A percentile compares a stretch with the other conserved stretches of the same genome.
These are phyloP conservation scores for Halichoerus grypus DNA, from an alignment of 2,113 vertebrate species.

Conservation along the genomic window DNA sequence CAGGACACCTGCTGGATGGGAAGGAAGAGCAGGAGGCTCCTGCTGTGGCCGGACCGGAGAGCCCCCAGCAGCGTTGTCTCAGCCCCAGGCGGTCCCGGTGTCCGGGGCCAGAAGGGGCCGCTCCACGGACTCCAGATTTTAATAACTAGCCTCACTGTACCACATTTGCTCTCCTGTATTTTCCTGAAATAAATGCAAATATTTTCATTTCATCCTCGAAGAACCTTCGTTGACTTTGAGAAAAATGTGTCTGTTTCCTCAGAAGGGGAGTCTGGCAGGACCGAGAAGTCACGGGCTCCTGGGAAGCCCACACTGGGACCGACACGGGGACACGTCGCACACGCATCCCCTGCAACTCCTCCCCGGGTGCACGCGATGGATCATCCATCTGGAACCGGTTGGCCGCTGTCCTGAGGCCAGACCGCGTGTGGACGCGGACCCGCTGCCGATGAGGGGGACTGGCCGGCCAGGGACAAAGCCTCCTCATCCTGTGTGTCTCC, in stretches of 20 bases:
- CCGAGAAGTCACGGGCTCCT: constrained; percentile 22
- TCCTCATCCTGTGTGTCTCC: neutral
- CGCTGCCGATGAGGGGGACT: accelerated
- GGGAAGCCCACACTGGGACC: constrained; percentile 71
- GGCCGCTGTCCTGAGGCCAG: neutral
- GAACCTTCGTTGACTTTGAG: neutral
- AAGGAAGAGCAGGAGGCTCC: neutral
- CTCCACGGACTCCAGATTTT: accelerated
- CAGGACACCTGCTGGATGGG: no score
- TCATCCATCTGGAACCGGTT: accelerated
- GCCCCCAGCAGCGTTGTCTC: neutral
- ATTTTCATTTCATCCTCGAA: neutral
- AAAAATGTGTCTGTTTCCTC: constrained; percentile 65
- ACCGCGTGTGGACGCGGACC: neutral
- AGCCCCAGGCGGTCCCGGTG: neutral
- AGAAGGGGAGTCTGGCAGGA: neutral
- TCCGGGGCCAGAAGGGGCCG: neutral
- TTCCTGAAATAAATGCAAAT: neutral
- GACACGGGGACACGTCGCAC: neutral
- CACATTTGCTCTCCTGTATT: no score
- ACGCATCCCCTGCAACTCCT: neutral
- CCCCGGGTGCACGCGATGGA: accelerated
- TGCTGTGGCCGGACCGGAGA: neutral
- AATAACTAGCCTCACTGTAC: neutral
- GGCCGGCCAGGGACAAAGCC: neutral